Base-by-base conservation (phyloP, 2,113 vertebrate genomes). In the Montifringilla adamsi region DNA sequence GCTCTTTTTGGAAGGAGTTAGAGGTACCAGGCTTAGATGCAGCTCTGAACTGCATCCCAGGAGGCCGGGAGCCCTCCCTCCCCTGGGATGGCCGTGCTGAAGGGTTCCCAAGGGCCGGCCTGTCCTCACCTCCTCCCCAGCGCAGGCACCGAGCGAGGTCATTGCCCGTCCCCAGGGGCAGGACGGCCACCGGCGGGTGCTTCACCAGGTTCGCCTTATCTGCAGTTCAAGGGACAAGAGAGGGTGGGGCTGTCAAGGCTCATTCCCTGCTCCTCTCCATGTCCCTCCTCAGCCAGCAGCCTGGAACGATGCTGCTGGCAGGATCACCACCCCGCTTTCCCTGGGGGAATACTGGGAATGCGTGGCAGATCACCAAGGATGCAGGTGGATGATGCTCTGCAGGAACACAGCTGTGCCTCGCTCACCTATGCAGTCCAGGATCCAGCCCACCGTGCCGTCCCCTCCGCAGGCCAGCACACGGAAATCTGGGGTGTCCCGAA, bases 381-480 rank as follows among this genome's bases (percentile, higher is more conserved):
- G 4, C 1, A 3, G 59, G 58, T 0, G 7, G 67, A 7, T 0
- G 7, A n/a, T 50, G 78, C 69, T 37, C 21, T 24, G 41, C 2
- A 7, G 68, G 44, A 60, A 18, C 70, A 55, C 4, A 1, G 53
- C 49, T 1, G 2, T 11, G 24, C 44, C 41, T 87, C 1, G 3
- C 97, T 98, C 96, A 98, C 98, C 98, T 75, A 98, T 98, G 95
- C 97, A 98, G 90, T 98, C 98, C 96, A 98, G 84, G 90, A 98
- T 98, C 98, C 98, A 98, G 47, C 98, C 98, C 41, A 98, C 97
- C 0, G 98, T 98, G 85, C 98, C 98, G 0, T 98, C 98, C 59
- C 98, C 98, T 72, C 98, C 98, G 0, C 98, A 98, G 75, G 98
- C 98, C 74, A 98, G 94, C 62, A 98, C 96, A 4, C 98, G 98